Conservation (phyloP, 2,888 invertebrate genomes). For the Sipha maydis region DNA sequence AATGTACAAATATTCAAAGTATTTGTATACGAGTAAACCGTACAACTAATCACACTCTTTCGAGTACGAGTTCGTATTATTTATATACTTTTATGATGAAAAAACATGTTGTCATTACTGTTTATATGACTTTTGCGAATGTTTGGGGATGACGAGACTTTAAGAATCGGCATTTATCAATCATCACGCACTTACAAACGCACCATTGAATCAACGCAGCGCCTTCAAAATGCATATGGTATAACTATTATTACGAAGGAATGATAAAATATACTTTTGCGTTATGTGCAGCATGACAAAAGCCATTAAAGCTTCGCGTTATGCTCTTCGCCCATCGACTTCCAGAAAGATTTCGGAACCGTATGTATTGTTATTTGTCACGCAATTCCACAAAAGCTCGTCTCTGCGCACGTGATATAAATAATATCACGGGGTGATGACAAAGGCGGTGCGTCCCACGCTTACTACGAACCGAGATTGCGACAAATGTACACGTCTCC, state of each 20-base stretch:
- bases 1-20: no score
- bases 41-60: no score
- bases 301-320: slow-evolving; percentile 13
- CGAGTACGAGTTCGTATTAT: no score
- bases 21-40: no score
- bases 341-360: neutral
- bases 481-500: neutral
- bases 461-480: neutral
- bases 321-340: slow-evolving; percentile 4
- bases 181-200: neutral
- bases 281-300: neutral
- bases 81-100: no score
- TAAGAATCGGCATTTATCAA: neutral
- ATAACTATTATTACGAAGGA: neutral
- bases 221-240: neutral
- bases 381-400: neutral
- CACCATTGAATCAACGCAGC: neutral
- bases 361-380: neutral
- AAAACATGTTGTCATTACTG: neutral
- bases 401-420: no score
- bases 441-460: neutral
- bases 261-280: neutral
- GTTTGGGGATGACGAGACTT: neutral
- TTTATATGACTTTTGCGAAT: neutral
- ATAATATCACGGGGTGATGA: neutral